Conservation (phyloP, 2,888 invertebrate species). For the Ypsolopha sequella region DNA sequence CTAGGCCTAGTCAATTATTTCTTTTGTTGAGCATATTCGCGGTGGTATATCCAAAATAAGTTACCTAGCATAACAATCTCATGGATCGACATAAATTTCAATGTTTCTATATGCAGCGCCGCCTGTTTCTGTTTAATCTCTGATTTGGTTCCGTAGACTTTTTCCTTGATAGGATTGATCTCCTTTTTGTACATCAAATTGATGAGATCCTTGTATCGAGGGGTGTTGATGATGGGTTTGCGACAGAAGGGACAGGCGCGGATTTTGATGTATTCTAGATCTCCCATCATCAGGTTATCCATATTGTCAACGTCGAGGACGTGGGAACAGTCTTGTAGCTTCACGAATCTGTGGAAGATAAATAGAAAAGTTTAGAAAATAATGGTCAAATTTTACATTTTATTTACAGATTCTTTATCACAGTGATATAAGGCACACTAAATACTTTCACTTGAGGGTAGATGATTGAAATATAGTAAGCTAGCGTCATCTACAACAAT, state of each 20-base stretch:
- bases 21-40: too few species aligned
- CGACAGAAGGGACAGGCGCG: slow-evolving; percentile 71
- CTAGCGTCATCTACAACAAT: too few species aligned
- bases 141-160: slow-evolving; percentile 35
- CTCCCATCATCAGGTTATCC: slow-evolving; percentile 44
- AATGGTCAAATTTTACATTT: too few species aligned
- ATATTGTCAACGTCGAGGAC: slow-evolving; percentile 53
- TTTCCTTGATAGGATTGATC: slow-evolving; percentile 49
- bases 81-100: background rate
- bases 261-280: slow-evolving; percentile 34
- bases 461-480: too few species aligned
- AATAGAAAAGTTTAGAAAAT: too few species aligned
- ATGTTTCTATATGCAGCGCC: slow-evolving; percentile 14
- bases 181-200: slow-evolving; percentile 40
- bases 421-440: too few species aligned
- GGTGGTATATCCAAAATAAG: too few species aligned
- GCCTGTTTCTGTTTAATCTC: slow-evolving; percentile 22
- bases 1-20: too few species aligned
- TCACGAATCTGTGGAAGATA: slow-evolving; percentile 44
- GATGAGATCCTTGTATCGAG: slow-evolving; percentile 68
- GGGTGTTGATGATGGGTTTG: slow-evolving; percentile 66
- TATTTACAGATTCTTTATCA: too few species aligned
- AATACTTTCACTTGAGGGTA: too few species aligned
- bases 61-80: background rate
- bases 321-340: slow-evolving; percentile 66